A percentile compares a stretch with the other conserved stretches of the same genome.
phyloP scores from a whole-genome alignment of 2,888 invertebrate genomes.

The Sesia bembeciformis region DNA sequence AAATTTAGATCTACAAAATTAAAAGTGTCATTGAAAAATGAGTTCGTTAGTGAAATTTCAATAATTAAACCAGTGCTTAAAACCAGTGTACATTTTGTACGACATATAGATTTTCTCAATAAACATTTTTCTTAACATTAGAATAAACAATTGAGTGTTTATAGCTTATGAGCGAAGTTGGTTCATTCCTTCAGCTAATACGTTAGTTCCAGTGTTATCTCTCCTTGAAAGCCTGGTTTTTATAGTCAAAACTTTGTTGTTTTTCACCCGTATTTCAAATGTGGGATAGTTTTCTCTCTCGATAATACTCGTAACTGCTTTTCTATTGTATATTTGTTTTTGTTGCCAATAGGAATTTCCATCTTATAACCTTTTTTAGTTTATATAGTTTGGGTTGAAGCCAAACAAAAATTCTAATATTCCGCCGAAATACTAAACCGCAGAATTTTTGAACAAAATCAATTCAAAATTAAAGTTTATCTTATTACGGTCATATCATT shows the following conservation, averaged over 20 bases:
- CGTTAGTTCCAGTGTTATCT: conserved; percentile 27
- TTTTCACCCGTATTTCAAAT: conserved; percentile 32
- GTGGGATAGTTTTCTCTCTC: conserved; percentile 31
- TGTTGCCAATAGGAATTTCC: not conserved
- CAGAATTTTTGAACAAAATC: too few species aligned
- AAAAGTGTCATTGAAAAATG: too few species aligned
- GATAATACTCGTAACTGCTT: not conserved
- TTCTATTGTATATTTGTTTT: not conserved
- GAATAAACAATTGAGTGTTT: conserved; percentile 24
- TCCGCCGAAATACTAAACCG: too few species aligned
- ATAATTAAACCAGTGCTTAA: too few species aligned
- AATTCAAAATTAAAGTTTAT: too few species aligned
- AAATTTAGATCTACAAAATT: too few species aligned
- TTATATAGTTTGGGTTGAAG: not conserved
- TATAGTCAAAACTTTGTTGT: conserved; percentile 44
- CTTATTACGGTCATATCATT: too few species aligned
- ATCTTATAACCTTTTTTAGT: not conserved
- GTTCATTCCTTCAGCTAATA: conserved; percentile 33
- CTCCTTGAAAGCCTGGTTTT: conserved; percentile 42
- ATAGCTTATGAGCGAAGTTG: conserved; percentile 41
- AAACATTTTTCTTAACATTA: not conserved
- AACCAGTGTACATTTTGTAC: too few species aligned
- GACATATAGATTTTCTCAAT: too few species aligned
- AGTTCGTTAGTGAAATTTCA: too few species aligned
- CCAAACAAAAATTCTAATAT: not conserved